Evolutionary conservation across 2,113 vertebrate species (phyloP).

Genomic region (Crypturellus undulatus): DNA sequence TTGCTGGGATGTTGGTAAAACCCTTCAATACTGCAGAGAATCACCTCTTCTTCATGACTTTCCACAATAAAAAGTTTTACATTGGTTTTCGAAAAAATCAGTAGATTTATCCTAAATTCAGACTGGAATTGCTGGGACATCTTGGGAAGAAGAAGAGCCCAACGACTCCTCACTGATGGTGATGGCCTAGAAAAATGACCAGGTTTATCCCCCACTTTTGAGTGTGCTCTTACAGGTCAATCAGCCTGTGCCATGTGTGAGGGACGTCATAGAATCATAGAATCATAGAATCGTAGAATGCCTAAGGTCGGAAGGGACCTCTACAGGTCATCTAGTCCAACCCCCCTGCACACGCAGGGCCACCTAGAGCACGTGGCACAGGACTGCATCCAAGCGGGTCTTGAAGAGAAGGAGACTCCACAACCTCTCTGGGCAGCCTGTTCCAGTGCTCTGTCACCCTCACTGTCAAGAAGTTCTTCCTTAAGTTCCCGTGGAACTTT

Average conservation of each 20-base stretch:
- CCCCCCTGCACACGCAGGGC: too few relatives aligned
- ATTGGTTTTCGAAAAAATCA: not conserved
- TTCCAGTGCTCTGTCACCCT: too few relatives aligned
- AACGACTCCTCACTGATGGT: not conserved
- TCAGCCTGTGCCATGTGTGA: not conserved
- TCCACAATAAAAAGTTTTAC: not conserved
- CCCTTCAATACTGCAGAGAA: not conserved
- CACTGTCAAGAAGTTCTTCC: too few relatives aligned
- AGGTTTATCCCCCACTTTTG: not conserved
- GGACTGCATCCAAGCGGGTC: too few relatives aligned
- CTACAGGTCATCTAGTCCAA: too few relatives aligned
- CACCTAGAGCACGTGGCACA: too few relatives aligned
- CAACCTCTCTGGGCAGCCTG: too few relatives aligned
- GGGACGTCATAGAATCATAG: too few relatives aligned
- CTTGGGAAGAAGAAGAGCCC: not conserved
- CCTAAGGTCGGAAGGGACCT: too few relatives aligned
- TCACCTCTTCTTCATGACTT: not conserved
- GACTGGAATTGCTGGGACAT: accelerated
- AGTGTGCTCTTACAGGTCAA: not conserved
- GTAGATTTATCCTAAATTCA: accelerated
- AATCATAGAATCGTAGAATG: too few relatives aligned
- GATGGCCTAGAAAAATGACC: not conserved
- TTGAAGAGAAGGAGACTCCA: too few relatives aligned
- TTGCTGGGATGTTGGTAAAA: not conserved
- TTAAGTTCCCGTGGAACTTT: too few relatives aligned